Evolutionary conservation across 2,797 vertebrate genomes (phyloP).

Genomic region (Echiichthys vipera): DNA sequence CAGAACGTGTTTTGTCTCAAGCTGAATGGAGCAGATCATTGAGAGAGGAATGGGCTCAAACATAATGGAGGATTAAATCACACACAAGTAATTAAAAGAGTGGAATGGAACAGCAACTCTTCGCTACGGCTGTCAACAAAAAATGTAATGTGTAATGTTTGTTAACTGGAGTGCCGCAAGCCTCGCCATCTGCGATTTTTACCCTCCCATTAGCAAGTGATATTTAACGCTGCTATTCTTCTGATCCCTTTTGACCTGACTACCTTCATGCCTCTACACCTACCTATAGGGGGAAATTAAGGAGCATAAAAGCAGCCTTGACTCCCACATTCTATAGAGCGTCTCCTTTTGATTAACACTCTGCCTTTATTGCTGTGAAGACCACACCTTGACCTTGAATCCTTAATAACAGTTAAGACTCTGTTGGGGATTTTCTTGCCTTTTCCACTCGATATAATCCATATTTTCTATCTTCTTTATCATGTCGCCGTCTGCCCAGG

Average conservation of each 20-base stretch:
- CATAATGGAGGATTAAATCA: constrained; percentile 81
- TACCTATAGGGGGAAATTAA: constrained; percentile 23
- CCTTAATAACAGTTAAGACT: constrained; percentile 45
- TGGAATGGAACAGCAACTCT: constrained; percentile 69
- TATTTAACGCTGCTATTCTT: constrained; percentile 35
- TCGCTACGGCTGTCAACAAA: constrained; percentile 47
- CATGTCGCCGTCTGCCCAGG: constrained; percentile 16
- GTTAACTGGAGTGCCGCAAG: constrained; percentile 59
- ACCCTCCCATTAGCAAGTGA: constrained; percentile 58
- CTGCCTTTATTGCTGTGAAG: constrained; percentile 21
- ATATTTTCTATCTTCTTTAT: constrained; percentile 51
- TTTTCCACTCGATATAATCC: constrained; percentile 49
- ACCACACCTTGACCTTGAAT: constrained; percentile 57
- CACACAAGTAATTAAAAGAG: constrained; percentile 84
- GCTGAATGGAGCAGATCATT: constrained; percentile 82
- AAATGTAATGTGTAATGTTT: constrained; percentile 56
- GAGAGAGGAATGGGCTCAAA: constrained; percentile 80
- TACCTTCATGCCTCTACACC: constrained; percentile 27
- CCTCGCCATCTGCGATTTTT: constrained; percentile 46
- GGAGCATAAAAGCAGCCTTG: constrained; percentile 40
- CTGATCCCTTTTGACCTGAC: constrained; percentile 20
- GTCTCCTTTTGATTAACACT: constrained; percentile 50
- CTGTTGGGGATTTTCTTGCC: constrained; percentile 36
- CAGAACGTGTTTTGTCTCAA: constrained; percentile 67
- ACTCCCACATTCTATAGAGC: constrained; percentile 33